Percentiles rank a stretch among this genome's conserved stretches.
These are phyloP conservation scores for Ferrisia virgata DNA, from an alignment of 2,888 invertebrate genomes.

Conservation along the genomic window DNA sequence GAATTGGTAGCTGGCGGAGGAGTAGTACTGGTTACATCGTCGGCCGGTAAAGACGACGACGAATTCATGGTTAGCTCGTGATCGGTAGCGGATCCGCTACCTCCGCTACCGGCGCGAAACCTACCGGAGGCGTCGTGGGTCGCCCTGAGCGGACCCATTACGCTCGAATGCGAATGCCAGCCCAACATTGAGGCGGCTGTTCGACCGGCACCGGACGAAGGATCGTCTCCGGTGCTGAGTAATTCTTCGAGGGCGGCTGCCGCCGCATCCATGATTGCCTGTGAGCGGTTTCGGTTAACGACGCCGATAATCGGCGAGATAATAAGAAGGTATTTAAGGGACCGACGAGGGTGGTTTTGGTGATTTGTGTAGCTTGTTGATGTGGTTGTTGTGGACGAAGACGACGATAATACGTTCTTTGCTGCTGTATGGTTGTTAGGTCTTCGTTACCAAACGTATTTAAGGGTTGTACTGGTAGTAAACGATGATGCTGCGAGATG, in stretches of 20 bases:
- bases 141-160: constrained; percentile 28
- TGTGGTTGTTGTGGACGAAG: neutral
- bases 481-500: neutral
- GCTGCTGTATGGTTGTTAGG: neutral
- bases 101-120: neutral
- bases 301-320: neutral
- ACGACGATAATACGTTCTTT: neutral
- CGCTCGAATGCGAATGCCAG: constrained; percentile 24
- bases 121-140: neutral
- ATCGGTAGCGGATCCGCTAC: neutral
- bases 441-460: neutral
- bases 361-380: too few species aligned
- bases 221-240: constrained; percentile 27
- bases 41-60: constrained; percentile 27
- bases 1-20: constrained; percentile 37
- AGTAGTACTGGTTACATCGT: constrained; percentile 41
- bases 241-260: constrained; percentile 30
- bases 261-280: constrained; percentile 36
- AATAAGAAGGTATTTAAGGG: too few species aligned
- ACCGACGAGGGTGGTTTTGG: too few species aligned
- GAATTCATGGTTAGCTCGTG: constrained; percentile 35
- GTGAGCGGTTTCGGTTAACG: neutral
- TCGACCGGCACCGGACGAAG: constrained; percentile 3
- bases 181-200: constrained; percentile 3
- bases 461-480: neutral